Evolutionary conservation across 1,140 invertebrate genomes (phyloP).

Genomic region (Pachyrhynchus sulphureomaculatus): DNA sequence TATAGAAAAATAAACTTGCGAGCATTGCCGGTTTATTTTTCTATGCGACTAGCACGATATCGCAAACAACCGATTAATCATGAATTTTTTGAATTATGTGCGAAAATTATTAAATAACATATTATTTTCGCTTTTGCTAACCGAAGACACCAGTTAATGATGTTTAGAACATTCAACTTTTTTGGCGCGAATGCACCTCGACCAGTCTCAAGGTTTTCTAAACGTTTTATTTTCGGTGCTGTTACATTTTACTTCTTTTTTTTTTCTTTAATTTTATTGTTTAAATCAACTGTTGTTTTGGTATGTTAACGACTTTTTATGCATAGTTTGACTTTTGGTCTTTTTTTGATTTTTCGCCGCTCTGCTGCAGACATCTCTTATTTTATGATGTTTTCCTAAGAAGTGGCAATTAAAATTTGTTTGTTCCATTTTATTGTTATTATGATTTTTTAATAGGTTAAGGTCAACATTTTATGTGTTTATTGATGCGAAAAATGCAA

Average conservation of each 20-base stretch:
- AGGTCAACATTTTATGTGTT: too few relatives aligned
- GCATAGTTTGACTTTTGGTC: constrained; percentile 19
- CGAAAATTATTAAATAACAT: neutral
- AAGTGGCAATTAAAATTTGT: constrained; percentile 11
- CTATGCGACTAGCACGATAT: too few relatives aligned
- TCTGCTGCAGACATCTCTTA: constrained; percentile 4
- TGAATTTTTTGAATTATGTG: too few relatives aligned
- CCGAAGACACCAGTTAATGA: constrained; percentile 18
- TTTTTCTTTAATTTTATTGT: constrained; percentile 9
- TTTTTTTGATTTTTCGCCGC: constrained; percentile 23
- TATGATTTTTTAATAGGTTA: too few relatives aligned
- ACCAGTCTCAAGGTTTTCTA: constrained; percentile 14
- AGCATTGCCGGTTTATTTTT: too few relatives aligned
- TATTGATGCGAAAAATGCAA: too few relatives aligned
- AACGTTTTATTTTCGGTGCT: constrained; percentile 18
- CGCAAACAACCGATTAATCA: too few relatives aligned
- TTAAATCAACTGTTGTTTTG: constrained; percentile 23
- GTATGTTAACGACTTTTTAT: constrained; percentile 29
- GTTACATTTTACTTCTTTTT: too few relatives aligned
- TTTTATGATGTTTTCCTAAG: constrained; percentile 17
- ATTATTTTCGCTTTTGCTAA: constrained; percentile 6
- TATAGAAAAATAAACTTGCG: too few relatives aligned
- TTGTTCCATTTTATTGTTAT: neutral
- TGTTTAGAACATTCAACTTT: constrained; percentile 28
- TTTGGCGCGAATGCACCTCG: constrained; percentile 21